phyloP scores from a whole-genome alignment of 2,113 vertebrate genomes.

The Egretta garzetta region DNA sequence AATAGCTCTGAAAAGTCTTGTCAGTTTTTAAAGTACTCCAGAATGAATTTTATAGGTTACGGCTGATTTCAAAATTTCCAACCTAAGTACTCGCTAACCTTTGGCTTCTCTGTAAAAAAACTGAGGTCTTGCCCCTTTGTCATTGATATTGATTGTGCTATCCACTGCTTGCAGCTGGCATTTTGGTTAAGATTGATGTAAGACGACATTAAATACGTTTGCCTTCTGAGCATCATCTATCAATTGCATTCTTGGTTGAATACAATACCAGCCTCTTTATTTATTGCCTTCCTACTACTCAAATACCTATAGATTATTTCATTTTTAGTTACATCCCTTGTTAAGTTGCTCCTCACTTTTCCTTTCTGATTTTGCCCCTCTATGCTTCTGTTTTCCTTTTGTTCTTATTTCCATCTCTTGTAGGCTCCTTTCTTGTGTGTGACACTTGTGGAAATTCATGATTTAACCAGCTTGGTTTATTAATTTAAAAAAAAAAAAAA shows the following conservation, averaged over 20 bases:
- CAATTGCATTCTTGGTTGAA: background rate
- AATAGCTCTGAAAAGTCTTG: conserved; percentile 36
- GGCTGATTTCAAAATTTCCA: conserved; percentile 12
- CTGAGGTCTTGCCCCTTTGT: conserved; percentile 23
- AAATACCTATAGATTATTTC: background rate
- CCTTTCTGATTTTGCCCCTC: background rate
- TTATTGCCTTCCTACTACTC: background rate
- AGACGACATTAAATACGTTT: conserved; percentile 34
- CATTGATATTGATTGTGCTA: conserved; percentile 36
- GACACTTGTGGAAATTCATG: background rate
- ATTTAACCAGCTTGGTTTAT: background rate
- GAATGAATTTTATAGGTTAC: background rate
- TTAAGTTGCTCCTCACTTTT: background rate
- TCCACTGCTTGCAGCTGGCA: background rate
- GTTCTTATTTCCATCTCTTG: background rate
- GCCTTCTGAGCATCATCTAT: conserved; percentile 24
- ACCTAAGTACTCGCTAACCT: background rate
- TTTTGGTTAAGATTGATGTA: conserved; percentile 39
- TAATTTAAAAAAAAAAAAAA: background rate
- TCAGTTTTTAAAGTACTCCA: background rate
- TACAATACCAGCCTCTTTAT: background rate
- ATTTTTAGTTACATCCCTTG: background rate
- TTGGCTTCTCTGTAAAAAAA: background rate
- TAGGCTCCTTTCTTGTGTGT: background rate
- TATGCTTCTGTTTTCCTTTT: background rate